Evolutionary conservation across 2,113 vertebrate genomes (phyloP), one percentile per base, ranked within the genome.

Genomic region (Nycticebus coucang): DNA sequence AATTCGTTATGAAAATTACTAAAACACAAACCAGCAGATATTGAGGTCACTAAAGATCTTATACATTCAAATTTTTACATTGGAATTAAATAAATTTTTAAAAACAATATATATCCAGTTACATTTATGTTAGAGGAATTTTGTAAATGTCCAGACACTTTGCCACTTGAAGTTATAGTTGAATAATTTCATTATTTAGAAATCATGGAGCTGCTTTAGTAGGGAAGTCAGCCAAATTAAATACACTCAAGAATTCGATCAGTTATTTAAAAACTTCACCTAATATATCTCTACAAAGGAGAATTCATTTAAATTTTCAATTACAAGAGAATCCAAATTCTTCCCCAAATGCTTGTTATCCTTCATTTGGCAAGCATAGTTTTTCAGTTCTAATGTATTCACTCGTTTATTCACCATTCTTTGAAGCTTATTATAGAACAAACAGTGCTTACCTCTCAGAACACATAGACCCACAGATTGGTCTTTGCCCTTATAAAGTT

Each of bases 131-230:
- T 89, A 30, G 53, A 71, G 10, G 35, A 92, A 92, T 78, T 85
- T 93, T 82, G 11, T 4, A 86, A 30, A 21, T 26, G 19, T 87
- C 72, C 69, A 19, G 8, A 80, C 2, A 88, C 24, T 55, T 71
- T 89, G 50, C 71, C 18, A 92, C 7, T 90, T 84, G 41, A 87
- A 87, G 19, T 59, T 87, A 26, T 62, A 2, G 7, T 55, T 95
- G 10, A 93, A 59, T 62, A 85, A 79, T 10, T 93, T 53, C 60
- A 88, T 68, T 94, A 35, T 89, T 89, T 87, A 87, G 18, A 18
- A 18, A 93, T 35, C 7, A 62, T 60, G 50, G 41, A 17, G 4
- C 5, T 87, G 4, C 2, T 87, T 82, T 91, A 24, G 37, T 50
- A 72, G 2, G 4, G 37, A 85, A 93, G 26, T 62, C n/a, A 94